phyloP scores from a whole-genome alignment of 2,113 vertebrate species.

The Barbus barbus region DNA sequence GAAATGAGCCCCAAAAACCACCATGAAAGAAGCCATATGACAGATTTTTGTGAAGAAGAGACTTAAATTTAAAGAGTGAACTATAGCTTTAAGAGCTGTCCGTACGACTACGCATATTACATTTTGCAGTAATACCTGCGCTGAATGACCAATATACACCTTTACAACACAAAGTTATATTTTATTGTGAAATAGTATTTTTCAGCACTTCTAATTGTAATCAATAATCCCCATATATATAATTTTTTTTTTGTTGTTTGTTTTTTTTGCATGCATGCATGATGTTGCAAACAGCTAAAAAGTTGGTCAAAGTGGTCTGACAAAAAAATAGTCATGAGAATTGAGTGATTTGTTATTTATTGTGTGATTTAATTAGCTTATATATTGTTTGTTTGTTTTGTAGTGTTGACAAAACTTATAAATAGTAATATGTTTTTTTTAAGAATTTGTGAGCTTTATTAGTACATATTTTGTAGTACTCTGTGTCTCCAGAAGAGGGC shows the following conservation, averaged over 20 bases:
- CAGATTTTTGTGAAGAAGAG: background rate
- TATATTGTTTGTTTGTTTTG: background rate
- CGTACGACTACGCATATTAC: background rate
- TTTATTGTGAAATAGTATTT: background rate
- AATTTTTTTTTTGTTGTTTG: too few species aligned
- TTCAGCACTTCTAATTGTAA: background rate
- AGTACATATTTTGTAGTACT: background rate
- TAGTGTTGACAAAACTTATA: background rate
- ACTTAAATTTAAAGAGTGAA: background rate
- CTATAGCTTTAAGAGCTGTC: background rate
- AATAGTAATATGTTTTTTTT: background rate
- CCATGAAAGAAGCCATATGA: background rate
- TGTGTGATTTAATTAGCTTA: background rate
- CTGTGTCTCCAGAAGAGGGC: conserved; percentile 38
- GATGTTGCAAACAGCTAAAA: background rate
- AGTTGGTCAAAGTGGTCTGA: background rate
- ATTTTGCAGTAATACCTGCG: background rate
- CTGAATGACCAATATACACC: background rate
- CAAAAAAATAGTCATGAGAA: too few species aligned
- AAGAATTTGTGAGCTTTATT: background rate
- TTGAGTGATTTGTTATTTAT: conserved; percentile 25
- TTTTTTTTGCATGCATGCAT: background rate
- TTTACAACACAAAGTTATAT: background rate
- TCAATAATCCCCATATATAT: background rate
- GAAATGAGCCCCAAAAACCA: background rate